phyloP scores from a whole-genome alignment of 2,797 vertebrate species.

The Cryptoblepharus egeriae region DNA sequence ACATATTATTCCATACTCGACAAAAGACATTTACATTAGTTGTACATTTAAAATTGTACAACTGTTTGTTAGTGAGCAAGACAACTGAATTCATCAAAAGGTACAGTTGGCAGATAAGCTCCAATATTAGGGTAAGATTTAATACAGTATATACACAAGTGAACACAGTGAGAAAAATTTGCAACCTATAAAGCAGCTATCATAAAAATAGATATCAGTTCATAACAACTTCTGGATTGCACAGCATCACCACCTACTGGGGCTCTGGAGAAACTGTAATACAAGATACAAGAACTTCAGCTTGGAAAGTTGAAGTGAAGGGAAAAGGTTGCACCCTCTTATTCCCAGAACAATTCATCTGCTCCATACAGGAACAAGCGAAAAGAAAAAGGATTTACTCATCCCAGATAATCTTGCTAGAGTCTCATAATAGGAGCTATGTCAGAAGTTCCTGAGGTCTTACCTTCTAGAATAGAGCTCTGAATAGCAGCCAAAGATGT shows the following conservation, averaged over 20 bases:
- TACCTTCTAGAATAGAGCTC: background rate
- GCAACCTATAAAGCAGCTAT: background rate
- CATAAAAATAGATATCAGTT: background rate
- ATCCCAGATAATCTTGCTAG: background rate
- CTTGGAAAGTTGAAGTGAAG: background rate
- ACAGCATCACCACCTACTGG: slow-evolving; percentile 13
- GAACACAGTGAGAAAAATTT: background rate
- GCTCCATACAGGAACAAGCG: background rate
- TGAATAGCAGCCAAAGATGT: too few species aligned
- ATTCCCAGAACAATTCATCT: background rate
- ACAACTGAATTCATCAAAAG: background rate
- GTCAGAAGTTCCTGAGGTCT: background rate
- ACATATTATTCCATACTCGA: background rate
- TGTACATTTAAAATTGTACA: background rate
- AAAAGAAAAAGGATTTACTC: background rate
- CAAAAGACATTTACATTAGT: background rate
- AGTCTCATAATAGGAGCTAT: background rate
- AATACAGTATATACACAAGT: background rate
- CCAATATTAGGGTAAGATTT: background rate
- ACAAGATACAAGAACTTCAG: too few species aligned
- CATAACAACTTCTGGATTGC: background rate
- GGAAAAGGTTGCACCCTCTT: background rate
- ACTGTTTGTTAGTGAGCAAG: background rate
- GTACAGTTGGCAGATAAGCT: background rate
- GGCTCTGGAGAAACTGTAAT: background rate